phyloP scores from a whole-genome alignment of 1,140 invertebrate genomes.

The Aphaenogaster rudis region DNA sequence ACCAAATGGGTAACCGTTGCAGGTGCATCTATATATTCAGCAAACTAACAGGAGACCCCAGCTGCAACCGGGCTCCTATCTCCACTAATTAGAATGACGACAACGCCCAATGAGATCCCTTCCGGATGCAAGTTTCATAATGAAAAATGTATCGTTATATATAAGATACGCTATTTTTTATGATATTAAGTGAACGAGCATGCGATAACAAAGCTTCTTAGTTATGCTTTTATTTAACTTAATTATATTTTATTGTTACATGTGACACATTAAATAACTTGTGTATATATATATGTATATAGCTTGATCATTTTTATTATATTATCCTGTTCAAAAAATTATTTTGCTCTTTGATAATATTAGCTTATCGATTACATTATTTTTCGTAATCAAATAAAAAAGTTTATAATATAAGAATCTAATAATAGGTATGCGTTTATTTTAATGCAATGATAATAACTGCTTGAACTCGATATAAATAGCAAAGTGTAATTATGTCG shows the following conservation, averaged over 20 bases:
- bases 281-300: no score
- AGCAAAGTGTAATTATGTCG: not conserved
- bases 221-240: not conserved
- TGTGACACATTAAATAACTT: not conserved
- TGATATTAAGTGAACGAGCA: not conserved
- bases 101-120: constrained; percentile 31
- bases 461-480: not conserved
- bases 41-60: constrained; percentile 54
- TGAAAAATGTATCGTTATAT: constrained; percentile 41
- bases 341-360: not conserved
- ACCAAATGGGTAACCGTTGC: constrained; percentile 60
- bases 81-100: constrained; percentile 53
- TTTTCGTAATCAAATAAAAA: not conserved
- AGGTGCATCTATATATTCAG: constrained; percentile 61
- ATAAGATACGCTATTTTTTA: not conserved
- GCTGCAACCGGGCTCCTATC: constrained; percentile 41
- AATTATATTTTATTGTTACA: not conserved
- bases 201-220: not conserved
- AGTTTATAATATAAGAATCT: not conserved
- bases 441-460: not conserved
- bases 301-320: not conserved
- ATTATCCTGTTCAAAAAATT: not conserved
- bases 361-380: not conserved
- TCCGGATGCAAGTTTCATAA: constrained; percentile 21
- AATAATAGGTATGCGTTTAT: not conserved